Evolutionary conservation across 2,113 vertebrate species (phyloP).

Genomic region (Thalassoma bifasciatum): DNA sequence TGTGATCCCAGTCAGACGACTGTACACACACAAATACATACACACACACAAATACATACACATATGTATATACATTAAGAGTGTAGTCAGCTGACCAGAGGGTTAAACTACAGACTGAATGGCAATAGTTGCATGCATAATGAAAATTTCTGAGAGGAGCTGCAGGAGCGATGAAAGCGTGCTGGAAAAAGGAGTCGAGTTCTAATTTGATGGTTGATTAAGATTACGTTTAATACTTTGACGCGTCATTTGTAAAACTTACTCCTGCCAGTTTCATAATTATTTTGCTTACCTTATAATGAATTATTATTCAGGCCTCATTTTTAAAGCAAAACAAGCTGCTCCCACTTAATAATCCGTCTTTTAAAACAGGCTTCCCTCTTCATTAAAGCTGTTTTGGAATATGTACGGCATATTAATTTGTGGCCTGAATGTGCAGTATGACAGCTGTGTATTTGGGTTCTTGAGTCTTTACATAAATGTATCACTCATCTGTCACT

Average conservation of each 20-base stretch:
- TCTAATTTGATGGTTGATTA: not conserved
- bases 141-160: not conserved
- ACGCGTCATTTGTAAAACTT: not conserved
- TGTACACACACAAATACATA: constrained; percentile 11
- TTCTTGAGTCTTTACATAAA: constrained; percentile 9
- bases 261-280: constrained; percentile 16
- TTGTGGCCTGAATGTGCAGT: constrained; percentile 2
- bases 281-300: constrained; percentile 25
- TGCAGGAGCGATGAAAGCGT: not conserved
- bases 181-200: not conserved
- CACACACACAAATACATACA: not conserved
- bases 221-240: constrained; percentile 4
- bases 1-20: constrained; percentile 5
- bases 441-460: not conserved
- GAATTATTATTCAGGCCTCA: constrained; percentile 37
- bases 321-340: constrained; percentile 25
- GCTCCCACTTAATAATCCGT: not conserved
- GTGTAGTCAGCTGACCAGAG: not conserved
- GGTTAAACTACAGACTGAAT: constrained; percentile 15
- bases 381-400: constrained; percentile 3
- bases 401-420: constrained; percentile 14
- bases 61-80: not conserved
- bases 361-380: constrained; percentile 18
- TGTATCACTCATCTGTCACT: constrained; percentile 29
- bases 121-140: not conserved